phyloP scores from a whole-genome alignment of 2,888 invertebrate genomes.

The Ennomos quercinarius region DNA sequence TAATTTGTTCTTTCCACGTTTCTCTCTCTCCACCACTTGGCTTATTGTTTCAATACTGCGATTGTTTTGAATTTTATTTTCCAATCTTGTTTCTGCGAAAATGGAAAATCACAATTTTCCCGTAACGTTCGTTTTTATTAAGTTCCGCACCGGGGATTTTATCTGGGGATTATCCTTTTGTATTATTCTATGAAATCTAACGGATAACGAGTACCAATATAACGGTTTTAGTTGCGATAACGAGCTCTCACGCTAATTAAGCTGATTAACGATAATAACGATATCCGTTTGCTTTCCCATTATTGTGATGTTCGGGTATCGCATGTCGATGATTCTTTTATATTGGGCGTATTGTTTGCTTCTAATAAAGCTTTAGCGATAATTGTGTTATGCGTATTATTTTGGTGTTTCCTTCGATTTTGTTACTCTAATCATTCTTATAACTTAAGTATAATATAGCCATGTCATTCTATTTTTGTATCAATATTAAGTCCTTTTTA shows the following conservation, averaged over 20 bases:
- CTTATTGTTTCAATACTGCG: slow-evolving; percentile 70
- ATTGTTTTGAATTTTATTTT: slow-evolving; percentile 67
- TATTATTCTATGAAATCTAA: slow-evolving; percentile 46
- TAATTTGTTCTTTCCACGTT: slow-evolving; percentile 75
- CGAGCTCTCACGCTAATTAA: slow-evolving; percentile 41
- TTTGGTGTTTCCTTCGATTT: background rate
- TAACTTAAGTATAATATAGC: too few relatives aligned
- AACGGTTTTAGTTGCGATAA: slow-evolving; percentile 30
- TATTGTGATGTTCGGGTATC: slow-evolving; percentile 42
- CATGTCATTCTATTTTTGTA: too few relatives aligned
- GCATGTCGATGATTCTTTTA: slow-evolving; percentile 42
- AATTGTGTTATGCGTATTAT: slow-evolving; percentile 16
- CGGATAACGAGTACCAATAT: slow-evolving; percentile 31
- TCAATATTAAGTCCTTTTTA: too few relatives aligned
- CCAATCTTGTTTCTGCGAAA: slow-evolving; percentile 48
- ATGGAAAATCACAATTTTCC: slow-evolving; percentile 59
- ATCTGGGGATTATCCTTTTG: slow-evolving; percentile 48
- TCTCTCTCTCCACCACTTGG: slow-evolving; percentile 60
- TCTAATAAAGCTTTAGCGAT: slow-evolving; percentile 3
- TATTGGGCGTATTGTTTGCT: slow-evolving; percentile 12
- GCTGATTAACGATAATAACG: slow-evolving; percentile 43
- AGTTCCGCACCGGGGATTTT: slow-evolving; percentile 48
- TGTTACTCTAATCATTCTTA: background rate
- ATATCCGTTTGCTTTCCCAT: slow-evolving; percentile 36
- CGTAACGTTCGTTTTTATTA: slow-evolving; percentile 50